Evolutionary conservation across 2,888 invertebrate species (phyloP).

Genomic region (Himalopsyche japonica): DNA sequence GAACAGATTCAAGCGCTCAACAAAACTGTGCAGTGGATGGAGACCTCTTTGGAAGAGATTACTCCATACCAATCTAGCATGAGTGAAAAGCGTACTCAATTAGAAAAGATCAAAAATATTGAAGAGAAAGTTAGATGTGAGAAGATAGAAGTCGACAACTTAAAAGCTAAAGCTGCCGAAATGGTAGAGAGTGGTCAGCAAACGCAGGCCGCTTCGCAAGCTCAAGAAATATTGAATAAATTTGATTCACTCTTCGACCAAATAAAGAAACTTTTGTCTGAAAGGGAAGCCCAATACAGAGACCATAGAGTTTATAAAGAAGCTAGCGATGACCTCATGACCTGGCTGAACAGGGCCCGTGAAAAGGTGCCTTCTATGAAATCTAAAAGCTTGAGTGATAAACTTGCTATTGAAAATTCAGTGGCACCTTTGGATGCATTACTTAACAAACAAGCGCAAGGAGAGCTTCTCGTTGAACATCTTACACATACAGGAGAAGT

Average conservation of each 20-base stretch:
- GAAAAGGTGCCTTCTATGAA: conserved; percentile 88
- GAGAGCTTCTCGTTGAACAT: conserved; percentile 84
- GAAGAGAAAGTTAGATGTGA: conserved; percentile 90
- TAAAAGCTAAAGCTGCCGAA: conserved; percentile 83
- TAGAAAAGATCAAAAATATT: conserved; percentile 81
- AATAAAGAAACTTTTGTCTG: conserved; percentile 74
- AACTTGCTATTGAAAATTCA: conserved; percentile 85
- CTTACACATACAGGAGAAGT: conserved; percentile 87
- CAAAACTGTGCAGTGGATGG: conserved; percentile 79
- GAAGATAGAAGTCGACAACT: conserved; percentile 83
- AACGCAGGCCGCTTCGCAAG: conserved; percentile 79
- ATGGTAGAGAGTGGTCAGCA: conserved; percentile 86
- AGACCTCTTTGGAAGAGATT: conserved; percentile 73
- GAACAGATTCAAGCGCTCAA: conserved; percentile 86
- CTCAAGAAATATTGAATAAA: conserved; percentile 80
- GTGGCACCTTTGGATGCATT: conserved; percentile 84
- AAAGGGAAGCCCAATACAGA: conserved; percentile 83
- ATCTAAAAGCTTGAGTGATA: conserved; percentile 82
- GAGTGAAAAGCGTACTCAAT: conserved; percentile 82
- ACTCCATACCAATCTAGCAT: conserved; percentile 77
- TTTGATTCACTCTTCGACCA: conserved; percentile 80
- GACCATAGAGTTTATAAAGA: conserved; percentile 90
- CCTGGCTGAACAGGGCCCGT: conserved; percentile 85
- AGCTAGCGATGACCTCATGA: conserved; percentile 85
- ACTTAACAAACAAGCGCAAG: conserved; percentile 88